Evolutionary conservation across 2,888 invertebrate species (phyloP).

Genomic region (Melanostoma scalare): DNA sequence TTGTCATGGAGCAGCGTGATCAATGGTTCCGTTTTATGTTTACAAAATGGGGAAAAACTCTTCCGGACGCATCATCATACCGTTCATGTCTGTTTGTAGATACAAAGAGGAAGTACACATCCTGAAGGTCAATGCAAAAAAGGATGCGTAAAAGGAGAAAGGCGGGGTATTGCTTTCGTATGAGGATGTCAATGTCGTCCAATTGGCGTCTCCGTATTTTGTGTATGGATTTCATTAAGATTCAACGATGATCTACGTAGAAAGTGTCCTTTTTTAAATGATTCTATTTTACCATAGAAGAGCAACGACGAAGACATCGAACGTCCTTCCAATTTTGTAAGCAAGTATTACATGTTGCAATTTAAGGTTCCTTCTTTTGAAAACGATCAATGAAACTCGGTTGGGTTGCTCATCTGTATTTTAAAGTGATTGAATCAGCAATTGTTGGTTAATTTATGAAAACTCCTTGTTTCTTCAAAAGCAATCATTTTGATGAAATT

Average conservation of each 20-base stretch:
- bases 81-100: neutral
- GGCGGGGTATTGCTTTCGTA: neutral
- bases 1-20: conserved; percentile 46
- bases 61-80: conserved; percentile 39
- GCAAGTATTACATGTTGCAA: too few relatives aligned
- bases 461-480: too few relatives aligned
- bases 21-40: conserved; percentile 61
- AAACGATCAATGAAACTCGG: too few relatives aligned
- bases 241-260: conserved; percentile 7
- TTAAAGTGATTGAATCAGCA: too few relatives aligned
- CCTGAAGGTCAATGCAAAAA: conserved; percentile 2
- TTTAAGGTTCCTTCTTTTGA: too few relatives aligned
- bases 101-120: conserved; percentile 8
- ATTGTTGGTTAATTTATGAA: too few relatives aligned
- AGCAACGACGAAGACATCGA: too few relatives aligned
- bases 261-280: neutral
- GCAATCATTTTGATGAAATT: too few relatives aligned
- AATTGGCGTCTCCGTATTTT: conserved; percentile 18
- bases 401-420: too few relatives aligned
- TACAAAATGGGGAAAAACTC: conserved; percentile 41
- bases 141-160: conserved; percentile 2
- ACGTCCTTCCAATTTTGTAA: too few relatives aligned
- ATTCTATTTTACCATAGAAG: too few relatives aligned
- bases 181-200: neutral
- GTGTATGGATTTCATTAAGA: conserved; percentile 42